These are phyloP conservation scores for Formicarius rufipectus DNA, from an alignment of 2,113 vertebrate genomes.

Conservation along the genomic window DNA sequence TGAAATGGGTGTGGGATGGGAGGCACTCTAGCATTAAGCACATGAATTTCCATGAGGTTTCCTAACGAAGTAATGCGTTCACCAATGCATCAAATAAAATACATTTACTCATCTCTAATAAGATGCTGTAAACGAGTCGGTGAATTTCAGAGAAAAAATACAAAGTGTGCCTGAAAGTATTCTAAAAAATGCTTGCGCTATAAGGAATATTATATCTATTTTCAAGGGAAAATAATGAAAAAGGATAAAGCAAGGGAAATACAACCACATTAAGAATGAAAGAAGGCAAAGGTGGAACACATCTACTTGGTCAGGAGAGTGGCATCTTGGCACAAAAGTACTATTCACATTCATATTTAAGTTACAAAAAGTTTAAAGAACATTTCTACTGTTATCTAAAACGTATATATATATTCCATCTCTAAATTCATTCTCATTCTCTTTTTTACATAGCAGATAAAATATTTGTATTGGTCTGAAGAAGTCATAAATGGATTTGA, in stretches of 20 bases:
- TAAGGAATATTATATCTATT: neutral
- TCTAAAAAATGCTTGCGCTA: neutral
- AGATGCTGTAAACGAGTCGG: neutral
- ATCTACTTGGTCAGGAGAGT: neutral
- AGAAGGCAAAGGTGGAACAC: neutral
- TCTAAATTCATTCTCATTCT: neutral
- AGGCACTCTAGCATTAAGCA: constrained; percentile 66
- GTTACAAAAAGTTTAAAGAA: neutral
- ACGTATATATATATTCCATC: no score
- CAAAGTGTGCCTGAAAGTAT: neutral
- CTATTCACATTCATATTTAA: neutral
- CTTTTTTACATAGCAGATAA: neutral
- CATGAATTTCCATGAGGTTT: constrained; percentile 74
- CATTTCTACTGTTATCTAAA: neutral
- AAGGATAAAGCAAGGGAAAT: neutral
- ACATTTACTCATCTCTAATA: constrained; percentile 35
- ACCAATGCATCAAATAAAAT: constrained; percentile 36
- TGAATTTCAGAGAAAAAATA: neutral
- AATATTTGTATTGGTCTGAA: neutral
- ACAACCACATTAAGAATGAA: neutral
- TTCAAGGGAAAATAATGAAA: neutral
- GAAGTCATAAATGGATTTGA: neutral
- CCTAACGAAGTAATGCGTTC: constrained; percentile 27
- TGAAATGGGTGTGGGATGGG: constrained; percentile 62
- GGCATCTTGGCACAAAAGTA: neutral